Conservation (phyloP, 1,140 invertebrate genomes). For the Radopholus similis region DNA sequence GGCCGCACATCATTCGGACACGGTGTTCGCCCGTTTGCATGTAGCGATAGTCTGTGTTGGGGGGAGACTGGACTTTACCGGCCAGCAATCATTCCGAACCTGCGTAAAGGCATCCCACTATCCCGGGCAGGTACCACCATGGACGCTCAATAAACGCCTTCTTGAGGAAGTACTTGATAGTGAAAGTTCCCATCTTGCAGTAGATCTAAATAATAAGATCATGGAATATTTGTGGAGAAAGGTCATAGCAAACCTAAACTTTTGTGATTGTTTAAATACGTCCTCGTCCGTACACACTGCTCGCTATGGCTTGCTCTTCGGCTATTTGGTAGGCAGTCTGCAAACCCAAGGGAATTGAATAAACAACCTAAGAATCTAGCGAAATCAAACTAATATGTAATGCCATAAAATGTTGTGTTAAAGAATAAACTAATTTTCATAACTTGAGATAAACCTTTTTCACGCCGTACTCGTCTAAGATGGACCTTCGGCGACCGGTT, state of each 20-base stretch:
- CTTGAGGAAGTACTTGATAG: constrained; percentile 8
- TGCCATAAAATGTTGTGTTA: neutral
- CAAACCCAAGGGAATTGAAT: neutral
- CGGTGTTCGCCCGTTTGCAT: neutral
- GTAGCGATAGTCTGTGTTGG: constrained; percentile 17
- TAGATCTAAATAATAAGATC: neutral
- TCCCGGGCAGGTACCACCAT: neutral
- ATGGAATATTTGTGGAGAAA: neutral
- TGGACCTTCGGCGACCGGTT: neutral
- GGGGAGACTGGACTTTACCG: too few species aligned
- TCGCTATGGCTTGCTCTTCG: neutral
- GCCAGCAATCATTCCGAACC: neutral
- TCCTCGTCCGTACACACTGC: neutral
- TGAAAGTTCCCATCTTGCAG: constrained; percentile 15
- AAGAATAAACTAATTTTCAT: neutral
- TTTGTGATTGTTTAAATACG: neutral
- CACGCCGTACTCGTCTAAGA: neutral
- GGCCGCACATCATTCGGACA: neutral
- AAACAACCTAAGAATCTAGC: neutral
- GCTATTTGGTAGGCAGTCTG: neutral
- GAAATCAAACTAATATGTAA: neutral
- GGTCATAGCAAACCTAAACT: neutral
- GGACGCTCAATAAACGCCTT: constrained; percentile 13
- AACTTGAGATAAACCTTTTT: neutral
- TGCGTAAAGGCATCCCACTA: neutral